These are phyloP conservation scores for Triplophysa yarkandensis DNA, from an alignment of 2,797 vertebrate genomes.

Conservation along the genomic window DNA sequence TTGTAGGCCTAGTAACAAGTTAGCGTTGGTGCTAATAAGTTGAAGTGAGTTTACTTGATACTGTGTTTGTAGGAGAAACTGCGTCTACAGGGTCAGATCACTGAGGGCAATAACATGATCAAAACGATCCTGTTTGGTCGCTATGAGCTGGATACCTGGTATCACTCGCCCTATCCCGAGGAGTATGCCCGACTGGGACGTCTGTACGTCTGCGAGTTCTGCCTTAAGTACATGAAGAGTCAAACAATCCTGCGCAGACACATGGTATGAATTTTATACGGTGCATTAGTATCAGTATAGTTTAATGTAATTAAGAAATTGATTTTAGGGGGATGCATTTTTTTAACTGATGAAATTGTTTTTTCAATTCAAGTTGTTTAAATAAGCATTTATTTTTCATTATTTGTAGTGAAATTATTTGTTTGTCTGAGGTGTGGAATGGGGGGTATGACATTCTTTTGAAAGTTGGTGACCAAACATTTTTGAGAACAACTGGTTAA, in stretches of 20 bases:
- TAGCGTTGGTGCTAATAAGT: too few species aligned
- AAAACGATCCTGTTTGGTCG: constrained; percentile 88
- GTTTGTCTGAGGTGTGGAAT: too few species aligned
- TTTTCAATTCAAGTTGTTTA: too few species aligned
- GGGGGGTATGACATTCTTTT: too few species aligned
- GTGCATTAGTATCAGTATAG: neutral
- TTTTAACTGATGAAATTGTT: too few species aligned
- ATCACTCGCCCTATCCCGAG: constrained; percentile 89
- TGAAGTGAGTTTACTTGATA: neutral
- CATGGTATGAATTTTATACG: constrained; percentile 78
- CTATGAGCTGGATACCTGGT: constrained; percentile 88
- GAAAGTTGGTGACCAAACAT: too few species aligned
- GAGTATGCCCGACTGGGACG: constrained; percentile 86
- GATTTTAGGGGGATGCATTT: too few species aligned
- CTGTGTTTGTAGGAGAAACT: constrained; percentile 78
- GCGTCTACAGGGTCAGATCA: constrained; percentile 88
- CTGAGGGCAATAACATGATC: constrained; percentile 90
- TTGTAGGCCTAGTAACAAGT: too few species aligned
- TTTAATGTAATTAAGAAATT: too few species aligned
- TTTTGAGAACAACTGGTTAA: too few species aligned
- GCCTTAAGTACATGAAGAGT: constrained; percentile 99
- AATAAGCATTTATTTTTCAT: too few species aligned
- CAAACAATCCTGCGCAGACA: constrained; percentile 95
- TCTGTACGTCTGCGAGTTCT: constrained; percentile 92
- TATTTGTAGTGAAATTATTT: too few species aligned